These are phyloP conservation scores for Rhabdornis inornatus DNA, from an alignment of 2,113 vertebrate species.

Conservation along the genomic window DNA sequence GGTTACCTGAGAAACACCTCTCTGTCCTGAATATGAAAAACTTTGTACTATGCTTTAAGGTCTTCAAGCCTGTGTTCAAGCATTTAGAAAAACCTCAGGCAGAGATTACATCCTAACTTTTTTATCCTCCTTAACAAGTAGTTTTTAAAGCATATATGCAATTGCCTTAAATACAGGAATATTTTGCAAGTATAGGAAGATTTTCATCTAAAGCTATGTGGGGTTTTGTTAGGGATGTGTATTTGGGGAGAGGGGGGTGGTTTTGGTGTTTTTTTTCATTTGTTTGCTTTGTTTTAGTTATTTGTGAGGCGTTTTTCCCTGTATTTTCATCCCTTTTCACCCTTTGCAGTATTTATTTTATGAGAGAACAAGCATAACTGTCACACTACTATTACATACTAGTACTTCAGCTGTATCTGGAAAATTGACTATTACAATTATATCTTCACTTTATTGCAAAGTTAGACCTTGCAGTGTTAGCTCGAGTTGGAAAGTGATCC, in stretches of 20 bases:
- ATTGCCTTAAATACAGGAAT: background rate
- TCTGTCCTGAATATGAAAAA: background rate
- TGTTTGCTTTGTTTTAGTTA: background rate
- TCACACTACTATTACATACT: accelerated
- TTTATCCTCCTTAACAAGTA: background rate
- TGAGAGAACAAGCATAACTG: background rate
- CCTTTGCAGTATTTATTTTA: background rate
- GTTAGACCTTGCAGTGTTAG: background rate
- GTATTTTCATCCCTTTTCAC: background rate
- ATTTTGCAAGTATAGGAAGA: background rate
- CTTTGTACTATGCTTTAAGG: background rate
- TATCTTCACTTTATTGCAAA: background rate
- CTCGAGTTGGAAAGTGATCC: background rate
- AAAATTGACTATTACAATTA: background rate
- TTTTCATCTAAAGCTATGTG: background rate
- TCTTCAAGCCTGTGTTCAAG: background rate
- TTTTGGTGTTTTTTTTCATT: accelerated
- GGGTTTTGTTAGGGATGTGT: accelerated
- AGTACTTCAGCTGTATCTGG: background rate
- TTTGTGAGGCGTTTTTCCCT: background rate
- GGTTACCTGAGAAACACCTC: background rate
- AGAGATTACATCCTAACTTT: background rate
- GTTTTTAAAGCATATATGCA: background rate
- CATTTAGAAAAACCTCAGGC: background rate
- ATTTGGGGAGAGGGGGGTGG: too few relatives aligned